phyloP scores from a whole-genome alignment of 2,113 vertebrate species.

The Myrmophylax atrothorax region DNA sequence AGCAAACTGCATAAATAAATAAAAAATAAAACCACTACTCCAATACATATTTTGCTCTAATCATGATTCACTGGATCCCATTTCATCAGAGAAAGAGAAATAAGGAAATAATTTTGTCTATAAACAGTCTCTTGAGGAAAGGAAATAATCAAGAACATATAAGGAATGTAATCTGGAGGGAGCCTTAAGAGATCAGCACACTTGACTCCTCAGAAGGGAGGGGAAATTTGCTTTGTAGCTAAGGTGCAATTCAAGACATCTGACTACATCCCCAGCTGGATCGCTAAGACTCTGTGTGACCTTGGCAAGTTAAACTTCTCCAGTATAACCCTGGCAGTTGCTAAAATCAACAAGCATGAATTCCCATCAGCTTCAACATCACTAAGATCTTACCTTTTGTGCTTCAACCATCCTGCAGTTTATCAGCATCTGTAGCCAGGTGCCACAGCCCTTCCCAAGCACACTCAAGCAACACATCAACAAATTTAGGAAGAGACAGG shows the following conservation, averaged over 20 bases:
- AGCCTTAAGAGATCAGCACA: not conserved
- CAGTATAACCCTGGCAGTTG: not conserved
- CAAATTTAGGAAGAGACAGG: not conserved
- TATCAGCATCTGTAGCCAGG: not conserved
- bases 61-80: not conserved
- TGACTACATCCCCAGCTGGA: not conserved
- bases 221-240: not conserved
- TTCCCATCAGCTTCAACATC: not conserved
- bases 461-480: not conserved
- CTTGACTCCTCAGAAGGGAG: not conserved
- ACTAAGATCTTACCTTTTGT: not conserved
- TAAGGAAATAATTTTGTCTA: not conserved
- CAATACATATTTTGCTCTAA: not conserved
- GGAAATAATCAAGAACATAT: not conserved
- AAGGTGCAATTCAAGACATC: not conserved
- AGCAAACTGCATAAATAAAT: not conserved
- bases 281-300: not conserved
- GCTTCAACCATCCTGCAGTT: not conserved
- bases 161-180: not conserved
- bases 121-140: not conserved
- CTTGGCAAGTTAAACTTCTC: not conserved
- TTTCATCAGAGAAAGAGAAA: not conserved
- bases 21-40: not conserved
- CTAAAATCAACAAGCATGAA: not conserved
- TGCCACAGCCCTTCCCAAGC: not conserved